These are phyloP conservation scores for Anagrus nilaparvatae DNA, from an alignment of 1,140 invertebrate genomes.

Conservation along the genomic window DNA sequence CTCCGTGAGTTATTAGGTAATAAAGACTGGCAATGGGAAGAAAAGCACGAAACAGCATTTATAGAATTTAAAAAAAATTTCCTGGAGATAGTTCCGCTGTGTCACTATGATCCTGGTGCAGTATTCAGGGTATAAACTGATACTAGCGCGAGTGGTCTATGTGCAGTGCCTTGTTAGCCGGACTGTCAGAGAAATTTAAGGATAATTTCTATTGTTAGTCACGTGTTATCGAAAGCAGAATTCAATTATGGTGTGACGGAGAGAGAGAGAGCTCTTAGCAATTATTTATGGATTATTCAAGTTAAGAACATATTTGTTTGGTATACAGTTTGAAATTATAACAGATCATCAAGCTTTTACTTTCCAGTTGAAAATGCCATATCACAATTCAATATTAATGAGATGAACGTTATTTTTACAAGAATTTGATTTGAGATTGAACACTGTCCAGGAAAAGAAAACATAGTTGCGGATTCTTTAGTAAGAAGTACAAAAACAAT, in stretches of 20 bases:
- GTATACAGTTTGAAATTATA: constrained; percentile 24
- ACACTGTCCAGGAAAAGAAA: too few species aligned
- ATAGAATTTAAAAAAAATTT: constrained; percentile 15
- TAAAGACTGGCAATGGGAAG: constrained; percentile 12
- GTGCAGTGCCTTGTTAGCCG: constrained; percentile 15
- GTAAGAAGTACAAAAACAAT: too few species aligned
- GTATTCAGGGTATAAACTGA: constrained; percentile 10
- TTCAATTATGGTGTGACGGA: too few species aligned
- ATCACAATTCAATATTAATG: constrained; percentile 30
- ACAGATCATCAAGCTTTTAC: constrained; percentile 40
- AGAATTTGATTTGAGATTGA: too few species aligned
- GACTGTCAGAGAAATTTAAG: constrained; percentile 8
- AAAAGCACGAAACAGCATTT: constrained; percentile 8
- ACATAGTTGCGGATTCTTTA: too few species aligned
- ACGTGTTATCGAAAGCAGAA: constrained; percentile 13
- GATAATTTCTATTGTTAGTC: constrained; percentile 15
- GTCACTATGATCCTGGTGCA: constrained; percentile 10
- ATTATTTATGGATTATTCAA: constrained; percentile 26
- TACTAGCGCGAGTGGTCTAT: constrained; percentile 9
- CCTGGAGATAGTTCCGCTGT: constrained; percentile 5
- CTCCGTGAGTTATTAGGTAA: constrained; percentile 9
- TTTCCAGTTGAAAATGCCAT: constrained; percentile 34
- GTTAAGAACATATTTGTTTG: constrained; percentile 20
- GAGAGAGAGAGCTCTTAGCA: constrained; percentile 27
- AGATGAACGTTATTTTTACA: constrained; percentile 25